Percentiles rank a stretch among this genome's conserved stretches.
Evolutionary conservation across 2,113 vertebrate species (phyloP).

Genomic region (Osmerus eperlanus): DNA sequence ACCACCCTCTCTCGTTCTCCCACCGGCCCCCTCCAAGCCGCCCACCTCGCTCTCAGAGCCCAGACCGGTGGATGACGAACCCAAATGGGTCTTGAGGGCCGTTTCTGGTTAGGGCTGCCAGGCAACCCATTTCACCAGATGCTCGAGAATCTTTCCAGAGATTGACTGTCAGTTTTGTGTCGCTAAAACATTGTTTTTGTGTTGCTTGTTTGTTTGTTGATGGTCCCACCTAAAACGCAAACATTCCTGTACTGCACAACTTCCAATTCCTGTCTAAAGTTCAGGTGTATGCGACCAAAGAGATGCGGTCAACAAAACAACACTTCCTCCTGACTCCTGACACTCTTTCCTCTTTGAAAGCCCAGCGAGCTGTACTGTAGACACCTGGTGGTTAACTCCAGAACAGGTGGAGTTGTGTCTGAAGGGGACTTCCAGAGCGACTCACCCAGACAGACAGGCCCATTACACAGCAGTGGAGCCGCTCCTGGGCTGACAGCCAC

Average conservation of each 20-base stretch:
- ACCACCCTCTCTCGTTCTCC: not conserved
- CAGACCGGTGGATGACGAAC: constrained; percentile 55
- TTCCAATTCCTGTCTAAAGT: no score
- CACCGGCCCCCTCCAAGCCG: constrained; percentile 2
- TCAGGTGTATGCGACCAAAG: no score
- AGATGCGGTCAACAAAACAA: no score
- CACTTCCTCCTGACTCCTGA: no score
- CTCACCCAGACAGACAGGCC: constrained; percentile 56
- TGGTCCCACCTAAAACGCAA: no score
- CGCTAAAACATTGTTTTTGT: constrained; percentile 31
- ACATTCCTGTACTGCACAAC: not conserved
- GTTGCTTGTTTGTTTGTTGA: constrained; percentile 54
- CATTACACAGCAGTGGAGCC: constrained; percentile 54
- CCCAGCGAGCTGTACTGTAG: not conserved
- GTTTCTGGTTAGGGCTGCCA: constrained; percentile 56
- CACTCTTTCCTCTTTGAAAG: no score
- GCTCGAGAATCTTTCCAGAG: no score
- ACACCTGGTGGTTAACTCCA: constrained; percentile 45
- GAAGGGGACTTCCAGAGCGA: constrained; percentile 33
- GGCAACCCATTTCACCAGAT: constrained; percentile 54
- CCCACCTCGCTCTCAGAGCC: constrained; percentile 22
- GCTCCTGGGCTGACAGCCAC: constrained; percentile 51
- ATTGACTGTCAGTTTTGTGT: not conserved
- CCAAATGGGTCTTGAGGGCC: constrained; percentile 52
- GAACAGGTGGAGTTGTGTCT: constrained; percentile 33